phyloP scores from a whole-genome alignment of 1,140 invertebrate genomes.

The Drosophila trapezifrons region DNA sequence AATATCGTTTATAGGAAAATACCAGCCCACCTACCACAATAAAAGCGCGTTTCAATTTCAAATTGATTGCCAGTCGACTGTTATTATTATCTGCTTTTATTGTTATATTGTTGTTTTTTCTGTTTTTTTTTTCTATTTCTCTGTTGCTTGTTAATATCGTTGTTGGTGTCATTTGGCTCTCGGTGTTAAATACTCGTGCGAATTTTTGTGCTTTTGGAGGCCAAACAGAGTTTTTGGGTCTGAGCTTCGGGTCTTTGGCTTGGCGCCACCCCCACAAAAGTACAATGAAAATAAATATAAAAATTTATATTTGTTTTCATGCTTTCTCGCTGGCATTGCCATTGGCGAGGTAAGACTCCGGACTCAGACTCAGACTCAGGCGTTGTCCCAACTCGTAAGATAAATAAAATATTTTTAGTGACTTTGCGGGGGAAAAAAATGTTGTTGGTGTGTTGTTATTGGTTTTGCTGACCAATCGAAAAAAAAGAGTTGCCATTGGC shows the following conservation, averaged over 20 bases:
- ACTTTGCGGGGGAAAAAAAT: slow-evolving; percentile 45
- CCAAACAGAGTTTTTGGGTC: slow-evolving; percentile 32
- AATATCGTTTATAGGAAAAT: slow-evolving; percentile 44
- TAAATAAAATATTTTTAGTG: slow-evolving; percentile 58
- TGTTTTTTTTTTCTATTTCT: slow-evolving; percentile 27
- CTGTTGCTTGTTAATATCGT: slow-evolving; percentile 41
- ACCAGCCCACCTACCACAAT: slow-evolving; percentile 58
- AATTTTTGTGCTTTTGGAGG: slow-evolving; percentile 73
- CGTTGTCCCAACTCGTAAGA: slow-evolving; percentile 45
- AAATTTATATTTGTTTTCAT: slow-evolving; percentile 67
- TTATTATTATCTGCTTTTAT: slow-evolving; percentile 72
- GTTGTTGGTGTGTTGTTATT: slow-evolving; percentile 6
- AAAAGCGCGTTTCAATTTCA: slow-evolving; percentile 79
- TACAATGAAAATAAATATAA: slow-evolving; percentile 47
- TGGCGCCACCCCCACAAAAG: slow-evolving; percentile 69
- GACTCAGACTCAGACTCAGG: slow-evolving; percentile 18
- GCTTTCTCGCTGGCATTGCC: slow-evolving; percentile 67
- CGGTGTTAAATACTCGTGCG: slow-evolving; percentile 77
- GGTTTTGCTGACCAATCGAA: slow-evolving; percentile 36
- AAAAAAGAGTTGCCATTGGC: slow-evolving; percentile 38
- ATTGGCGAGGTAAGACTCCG: slow-evolving; percentile 60
- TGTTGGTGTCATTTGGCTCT: slow-evolving; percentile 50
- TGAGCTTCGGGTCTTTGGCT: slow-evolving; percentile 41
- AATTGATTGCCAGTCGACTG: slow-evolving; percentile 76
- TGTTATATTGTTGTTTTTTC: slow-evolving; percentile 41